These are phyloP conservation scores for Sycophila sp. DNA, from an alignment of 1,140 invertebrate species.

Conservation along the genomic window DNA sequence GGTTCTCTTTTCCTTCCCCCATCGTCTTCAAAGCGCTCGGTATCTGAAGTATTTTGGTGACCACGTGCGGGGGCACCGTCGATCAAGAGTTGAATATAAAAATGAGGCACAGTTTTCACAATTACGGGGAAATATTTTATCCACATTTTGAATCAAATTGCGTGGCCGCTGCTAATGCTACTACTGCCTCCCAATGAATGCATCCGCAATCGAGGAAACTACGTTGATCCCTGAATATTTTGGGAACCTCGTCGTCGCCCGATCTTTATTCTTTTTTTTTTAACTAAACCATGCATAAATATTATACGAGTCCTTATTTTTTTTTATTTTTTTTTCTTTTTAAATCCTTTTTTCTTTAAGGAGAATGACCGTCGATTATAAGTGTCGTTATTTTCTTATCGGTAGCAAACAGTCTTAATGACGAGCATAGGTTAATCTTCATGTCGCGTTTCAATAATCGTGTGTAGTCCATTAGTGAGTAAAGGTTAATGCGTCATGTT, in stretches of 20 bases:
- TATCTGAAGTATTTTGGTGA: conserved; percentile 25
- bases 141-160: conserved; percentile 47
- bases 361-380: conserved; percentile 59
- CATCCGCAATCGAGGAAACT: conserved; percentile 59
- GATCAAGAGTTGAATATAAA: conserved; percentile 58
- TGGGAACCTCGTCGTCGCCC: conserved; percentile 14
- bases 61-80: conserved; percentile 14
- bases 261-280: conserved; percentile 40
- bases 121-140: conserved; percentile 57
- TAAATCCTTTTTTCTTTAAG: conserved; percentile 48
- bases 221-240: conserved; percentile 52
- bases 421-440: conserved; percentile 64
- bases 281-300: conserved; percentile 66
- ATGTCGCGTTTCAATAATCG: conserved; percentile 61
- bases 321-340: conserved; percentile 39
- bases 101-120: conserved; percentile 67
- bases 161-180: conserved; percentile 46
- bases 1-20: not conserved
- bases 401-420: conserved; percentile 66
- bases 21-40: conserved; percentile 23
- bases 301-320: conserved; percentile 63
- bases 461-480: conserved; percentile 62
- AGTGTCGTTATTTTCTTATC: conserved; percentile 58
- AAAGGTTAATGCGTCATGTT: conserved; percentile 59
- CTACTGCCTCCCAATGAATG: conserved; percentile 64